These are phyloP conservation scores for Elanoides forficatus DNA, from an alignment of 2,113 vertebrate genomes.

Conservation along the genomic window DNA sequence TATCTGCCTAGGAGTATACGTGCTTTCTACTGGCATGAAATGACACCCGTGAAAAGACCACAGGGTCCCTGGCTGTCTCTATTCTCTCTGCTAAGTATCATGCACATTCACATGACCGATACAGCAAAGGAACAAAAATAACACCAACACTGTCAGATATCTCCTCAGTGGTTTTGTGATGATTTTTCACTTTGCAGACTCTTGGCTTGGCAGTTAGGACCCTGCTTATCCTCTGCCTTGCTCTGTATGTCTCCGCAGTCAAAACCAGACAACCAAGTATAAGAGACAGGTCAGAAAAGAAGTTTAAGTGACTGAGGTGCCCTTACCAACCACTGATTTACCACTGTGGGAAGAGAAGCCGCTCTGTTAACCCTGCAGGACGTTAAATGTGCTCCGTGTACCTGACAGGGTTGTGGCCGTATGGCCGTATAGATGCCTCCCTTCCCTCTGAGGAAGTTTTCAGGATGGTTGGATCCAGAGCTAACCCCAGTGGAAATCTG, in stretches of 20 bases:
- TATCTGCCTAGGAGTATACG: not conserved
- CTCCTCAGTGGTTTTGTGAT: not conserved
- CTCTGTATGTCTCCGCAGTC: not conserved
- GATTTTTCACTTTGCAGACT: not conserved
- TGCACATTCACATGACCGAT: not conserved
- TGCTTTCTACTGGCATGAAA: not conserved
- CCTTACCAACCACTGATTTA: not conserved
- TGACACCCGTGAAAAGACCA: not conserved
- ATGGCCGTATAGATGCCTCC: not conserved
- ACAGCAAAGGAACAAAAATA: not conserved
- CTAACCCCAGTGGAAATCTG: not conserved
- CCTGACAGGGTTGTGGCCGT: not conserved
- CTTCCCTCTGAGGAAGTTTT: not conserved
- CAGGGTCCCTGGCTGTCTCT: not conserved
- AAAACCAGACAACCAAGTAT: not conserved
- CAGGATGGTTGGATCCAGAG: not conserved
- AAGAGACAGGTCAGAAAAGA: not conserved
- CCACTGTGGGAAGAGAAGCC: not conserved
- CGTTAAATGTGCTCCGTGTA: not conserved
- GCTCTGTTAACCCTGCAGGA: not conserved
- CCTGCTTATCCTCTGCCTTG: not conserved
- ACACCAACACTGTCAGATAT: not conserved
- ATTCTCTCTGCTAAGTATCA: not conserved
- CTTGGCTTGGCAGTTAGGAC: not conserved
- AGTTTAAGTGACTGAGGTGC: not conserved